Percentiles rank a stretch among this genome's conserved stretches.
Conservation (phyloP, 23 tunicate genomes). For the Clavelina lepadiformis region DNA sequence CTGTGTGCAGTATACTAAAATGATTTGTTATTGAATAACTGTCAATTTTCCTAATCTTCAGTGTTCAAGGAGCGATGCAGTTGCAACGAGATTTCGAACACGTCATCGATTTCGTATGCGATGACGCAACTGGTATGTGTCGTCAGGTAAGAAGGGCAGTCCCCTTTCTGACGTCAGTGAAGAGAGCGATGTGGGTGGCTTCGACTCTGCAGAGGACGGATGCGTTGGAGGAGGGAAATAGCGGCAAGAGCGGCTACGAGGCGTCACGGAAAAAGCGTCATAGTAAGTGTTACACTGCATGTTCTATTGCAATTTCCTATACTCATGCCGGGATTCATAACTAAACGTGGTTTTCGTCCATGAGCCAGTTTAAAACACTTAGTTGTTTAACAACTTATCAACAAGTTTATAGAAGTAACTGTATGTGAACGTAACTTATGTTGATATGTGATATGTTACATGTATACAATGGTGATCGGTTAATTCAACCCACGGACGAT, state of each 20-base stretch:
- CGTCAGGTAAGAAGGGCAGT: slow-evolving; percentile 29
- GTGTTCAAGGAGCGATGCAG: slow-evolving; percentile 77
- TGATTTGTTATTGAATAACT: no score
- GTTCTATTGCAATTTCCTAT: not conserved
- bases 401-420: no score
- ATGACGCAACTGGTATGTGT: slow-evolving; percentile 27
- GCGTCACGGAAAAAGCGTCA: slow-evolving; percentile 4
- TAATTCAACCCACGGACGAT: no score
- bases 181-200: slow-evolving; percentile 41
- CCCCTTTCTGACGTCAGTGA: slow-evolving; percentile 38
- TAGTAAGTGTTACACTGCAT: slow-evolving; percentile 3
- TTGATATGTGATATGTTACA: no score
- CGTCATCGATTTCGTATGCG: slow-evolving; percentile 42
- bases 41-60: no score
- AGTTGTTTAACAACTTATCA: no score
- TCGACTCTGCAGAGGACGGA: slow-evolving; percentile 52
- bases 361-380: not conserved
- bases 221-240: not conserved
- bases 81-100: slow-evolving; percentile 56
- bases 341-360: not conserved
- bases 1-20: no score
- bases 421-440: no score
- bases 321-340: not conserved
- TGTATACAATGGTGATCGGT: no score
- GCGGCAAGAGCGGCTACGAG: slow-evolving; percentile 9